Evolutionary conservation across 2,797 vertebrate species (phyloP).

Genomic region (Urocyon cinereoargenteus): DNA sequence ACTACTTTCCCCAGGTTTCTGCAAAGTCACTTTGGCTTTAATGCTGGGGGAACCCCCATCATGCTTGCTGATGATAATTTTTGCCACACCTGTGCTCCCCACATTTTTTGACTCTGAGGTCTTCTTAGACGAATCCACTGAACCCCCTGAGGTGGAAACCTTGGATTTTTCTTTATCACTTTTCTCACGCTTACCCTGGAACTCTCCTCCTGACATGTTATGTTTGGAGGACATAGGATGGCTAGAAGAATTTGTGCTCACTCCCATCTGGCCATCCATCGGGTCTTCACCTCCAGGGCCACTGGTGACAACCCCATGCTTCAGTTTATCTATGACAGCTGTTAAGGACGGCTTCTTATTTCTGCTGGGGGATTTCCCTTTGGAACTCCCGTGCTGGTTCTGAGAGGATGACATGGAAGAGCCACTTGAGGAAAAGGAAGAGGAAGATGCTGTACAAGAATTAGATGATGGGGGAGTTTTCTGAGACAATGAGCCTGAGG

Average conservation of each 20-base stretch:
- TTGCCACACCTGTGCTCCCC: constrained; percentile 95
- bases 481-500: constrained; percentile 89
- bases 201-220: constrained; percentile 93
- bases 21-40: constrained; percentile 97
- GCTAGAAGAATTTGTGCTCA: constrained; percentile 88
- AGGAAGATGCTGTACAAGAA: constrained; percentile 88
- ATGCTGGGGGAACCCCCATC: constrained; percentile 99
- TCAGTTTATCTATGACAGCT: constrained; percentile 98
- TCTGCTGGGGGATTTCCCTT: constrained; percentile 98
- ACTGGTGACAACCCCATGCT: constrained; percentile 96
- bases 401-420: constrained; percentile 92
- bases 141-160: constrained; percentile 92
- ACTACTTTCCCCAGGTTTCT: constrained; percentile 95
- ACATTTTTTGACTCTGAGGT: constrained; percentile 93
- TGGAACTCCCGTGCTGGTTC: constrained; percentile 95
- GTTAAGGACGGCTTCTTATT: constrained; percentile 99
- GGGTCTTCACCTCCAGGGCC: constrained; percentile 95
- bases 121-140: constrained; percentile 95
- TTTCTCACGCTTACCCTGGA: constrained; percentile 95
- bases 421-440: constrained; percentile 89
- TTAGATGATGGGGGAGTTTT: constrained; percentile 91
- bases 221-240: constrained; percentile 95
- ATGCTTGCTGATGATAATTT: constrained; percentile 99
- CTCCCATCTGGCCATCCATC: constrained; percentile 92
- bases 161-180: constrained; percentile 98